phyloP scores from a whole-genome alignment of 1,140 invertebrate genomes.

The Himalopsyche phryganea region DNA sequence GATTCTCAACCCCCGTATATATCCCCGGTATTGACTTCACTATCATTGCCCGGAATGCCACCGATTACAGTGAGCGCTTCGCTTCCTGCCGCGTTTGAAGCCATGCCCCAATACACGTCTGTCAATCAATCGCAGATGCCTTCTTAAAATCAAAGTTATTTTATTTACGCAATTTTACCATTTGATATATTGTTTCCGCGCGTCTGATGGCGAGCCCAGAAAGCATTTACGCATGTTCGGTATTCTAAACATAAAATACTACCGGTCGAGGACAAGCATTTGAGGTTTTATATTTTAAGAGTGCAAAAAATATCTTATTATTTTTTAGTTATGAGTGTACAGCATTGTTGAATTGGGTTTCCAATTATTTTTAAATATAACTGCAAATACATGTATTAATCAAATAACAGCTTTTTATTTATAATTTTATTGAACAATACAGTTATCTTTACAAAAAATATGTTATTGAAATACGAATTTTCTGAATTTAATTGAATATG shows the following conservation, averaged over 20 bases:
- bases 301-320: not conserved
- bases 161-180: too few relatives aligned
- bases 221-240: not conserved
- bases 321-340: not conserved
- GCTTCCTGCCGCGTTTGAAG: slow-evolving; percentile 55
- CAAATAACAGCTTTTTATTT: not conserved
- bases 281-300: not conserved
- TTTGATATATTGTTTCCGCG: too few relatives aligned
- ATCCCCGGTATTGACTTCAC: slow-evolving; percentile 58
- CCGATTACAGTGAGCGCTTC: slow-evolving; percentile 77
- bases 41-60: slow-evolving; percentile 76
- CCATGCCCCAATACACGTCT: slow-evolving; percentile 47
- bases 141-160: slow-evolving; percentile 21
- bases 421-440: not conserved
- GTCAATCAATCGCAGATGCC: slow-evolving; percentile 44
- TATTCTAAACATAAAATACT: not conserved
- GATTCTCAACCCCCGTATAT: slow-evolving; percentile 41
- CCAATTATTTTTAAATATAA: not conserved
- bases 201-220: not conserved
- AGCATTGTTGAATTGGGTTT: not conserved
- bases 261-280: too few relatives aligned
- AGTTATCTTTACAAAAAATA: too few relatives aligned
- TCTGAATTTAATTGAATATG: too few relatives aligned
- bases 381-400: not conserved
- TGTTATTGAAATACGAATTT: too few relatives aligned